phyloP scores from a whole-genome alignment of 37 sponge, comb jelly and placozoan species.

The Beroe forskalii region DNA sequence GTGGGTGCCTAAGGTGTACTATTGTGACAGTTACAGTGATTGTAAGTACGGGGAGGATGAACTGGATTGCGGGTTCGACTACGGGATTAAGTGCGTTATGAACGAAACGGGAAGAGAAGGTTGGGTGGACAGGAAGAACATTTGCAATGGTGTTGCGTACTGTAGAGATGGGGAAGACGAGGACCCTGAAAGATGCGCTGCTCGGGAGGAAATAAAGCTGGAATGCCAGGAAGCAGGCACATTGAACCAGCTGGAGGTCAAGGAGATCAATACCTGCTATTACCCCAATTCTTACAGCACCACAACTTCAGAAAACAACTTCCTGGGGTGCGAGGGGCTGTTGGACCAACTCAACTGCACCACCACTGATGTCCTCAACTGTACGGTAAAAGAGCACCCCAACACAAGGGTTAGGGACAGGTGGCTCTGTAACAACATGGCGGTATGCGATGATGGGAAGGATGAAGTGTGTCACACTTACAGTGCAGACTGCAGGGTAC shows the following conservation, averaged over 20 bases:
- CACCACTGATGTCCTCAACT: neutral
- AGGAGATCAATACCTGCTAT: slow-evolving; percentile 19
- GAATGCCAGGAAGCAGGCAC: neutral
- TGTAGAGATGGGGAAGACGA: neutral
- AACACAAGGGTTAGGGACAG: slow-evolving; percentile 44
- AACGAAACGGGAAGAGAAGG: neutral
- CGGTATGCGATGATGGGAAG: slow-evolving; percentile 13
- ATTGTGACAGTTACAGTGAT: slow-evolving; percentile 5
- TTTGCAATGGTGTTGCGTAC: neutral
- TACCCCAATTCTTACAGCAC: slow-evolving; percentile 27
- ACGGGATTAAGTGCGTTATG: neutral
- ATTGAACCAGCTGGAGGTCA: neutral
- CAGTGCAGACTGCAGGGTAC: neutral
- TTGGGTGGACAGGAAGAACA: slow-evolving; percentile 8
- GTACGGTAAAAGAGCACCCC: neutral
- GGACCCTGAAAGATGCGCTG: neutral
- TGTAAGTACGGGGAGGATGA: slow-evolving; percentile 25
- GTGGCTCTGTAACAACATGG: neutral
- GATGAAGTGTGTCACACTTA: neutral
- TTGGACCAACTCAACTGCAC: neutral
- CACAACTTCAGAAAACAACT: neutral
- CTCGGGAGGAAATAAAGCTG: neutral
- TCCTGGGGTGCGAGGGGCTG: neutral
- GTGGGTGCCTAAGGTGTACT: neutral
- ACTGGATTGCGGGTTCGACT: neutral